Conservation (phyloP, 2,888 invertebrate genomes). For the Phortica magna region DNA sequence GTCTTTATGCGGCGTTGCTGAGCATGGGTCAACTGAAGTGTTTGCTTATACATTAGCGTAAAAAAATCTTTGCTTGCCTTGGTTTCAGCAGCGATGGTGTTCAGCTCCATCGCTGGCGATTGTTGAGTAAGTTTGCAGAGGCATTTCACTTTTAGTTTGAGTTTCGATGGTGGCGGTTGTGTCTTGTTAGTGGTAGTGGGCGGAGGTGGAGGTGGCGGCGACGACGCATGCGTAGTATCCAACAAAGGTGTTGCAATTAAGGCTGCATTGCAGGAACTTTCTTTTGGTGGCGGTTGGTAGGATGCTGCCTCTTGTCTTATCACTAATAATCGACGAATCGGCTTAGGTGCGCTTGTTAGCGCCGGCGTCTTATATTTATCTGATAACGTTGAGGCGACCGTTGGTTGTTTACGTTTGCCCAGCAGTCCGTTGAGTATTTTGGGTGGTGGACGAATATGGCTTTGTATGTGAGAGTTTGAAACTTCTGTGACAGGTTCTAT, state of each 20-base stretch:
- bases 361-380: too few species aligned
- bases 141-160: slow-evolving; percentile 47
- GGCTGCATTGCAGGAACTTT: neutral
- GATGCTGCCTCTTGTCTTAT: too few species aligned
- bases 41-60: slow-evolving; percentile 48
- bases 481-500: neutral
- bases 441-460: neutral
- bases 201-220: neutral
- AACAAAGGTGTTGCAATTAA: neutral
- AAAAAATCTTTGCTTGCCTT: slow-evolving; percentile 45
- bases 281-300: neutral
- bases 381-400: neutral
- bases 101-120: too few species aligned
- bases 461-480: neutral
- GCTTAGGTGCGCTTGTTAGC: too few species aligned
- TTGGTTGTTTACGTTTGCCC: neutral
- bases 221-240: neutral
- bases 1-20: slow-evolving; percentile 50
- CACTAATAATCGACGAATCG: too few species aligned
- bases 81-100: neutral
- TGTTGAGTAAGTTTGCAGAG: slow-evolving; percentile 42
- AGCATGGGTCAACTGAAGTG: slow-evolving; percentile 39
- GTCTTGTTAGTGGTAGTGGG: neutral
- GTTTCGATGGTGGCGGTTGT: neutral
- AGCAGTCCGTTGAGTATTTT: neutral